phyloP scores from a whole-genome alignment of 1,140 invertebrate genomes.

The Heliconius congener region DNA sequence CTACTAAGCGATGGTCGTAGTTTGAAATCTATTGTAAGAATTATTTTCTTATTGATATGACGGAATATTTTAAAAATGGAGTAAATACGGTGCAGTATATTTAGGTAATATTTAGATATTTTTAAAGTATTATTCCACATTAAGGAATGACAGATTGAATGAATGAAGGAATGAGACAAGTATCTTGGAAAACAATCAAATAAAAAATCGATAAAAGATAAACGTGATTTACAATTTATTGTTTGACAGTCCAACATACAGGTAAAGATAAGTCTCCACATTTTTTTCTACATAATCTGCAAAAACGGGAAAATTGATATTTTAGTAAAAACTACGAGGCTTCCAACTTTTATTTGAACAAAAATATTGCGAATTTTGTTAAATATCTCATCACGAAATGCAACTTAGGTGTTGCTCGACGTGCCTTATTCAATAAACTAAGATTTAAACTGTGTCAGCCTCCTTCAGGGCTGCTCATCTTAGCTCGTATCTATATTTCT shows the following conservation, averaged over 20 bases:
- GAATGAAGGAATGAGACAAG: not conserved
- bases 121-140: not conserved
- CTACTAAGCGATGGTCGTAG: too few species aligned
- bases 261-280: too few species aligned
- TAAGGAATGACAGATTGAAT: not conserved
- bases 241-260: too few species aligned
- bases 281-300: too few species aligned
- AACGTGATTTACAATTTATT: too few species aligned
- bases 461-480: not conserved
- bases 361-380: slow-evolving; percentile 8
- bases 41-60: too few species aligned
- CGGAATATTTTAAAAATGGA: too few species aligned
- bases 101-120: not conserved
- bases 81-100: too few species aligned
- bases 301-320: not conserved
- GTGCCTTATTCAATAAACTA: slow-evolving; percentile 18
- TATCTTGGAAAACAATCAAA: not conserved
- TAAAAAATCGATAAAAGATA: not conserved
- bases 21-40: too few species aligned
- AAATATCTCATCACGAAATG: slow-evolving; percentile 22
- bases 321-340: not conserved
- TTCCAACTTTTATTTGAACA: not conserved
- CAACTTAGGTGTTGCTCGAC: slow-evolving; percentile 26
- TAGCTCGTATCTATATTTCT: too few species aligned
- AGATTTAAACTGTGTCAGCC: slow-evolving; percentile 2